phyloP scores from a whole-genome alignment of 2,113 vertebrate species.

The Thalassoma bifasciatum region DNA sequence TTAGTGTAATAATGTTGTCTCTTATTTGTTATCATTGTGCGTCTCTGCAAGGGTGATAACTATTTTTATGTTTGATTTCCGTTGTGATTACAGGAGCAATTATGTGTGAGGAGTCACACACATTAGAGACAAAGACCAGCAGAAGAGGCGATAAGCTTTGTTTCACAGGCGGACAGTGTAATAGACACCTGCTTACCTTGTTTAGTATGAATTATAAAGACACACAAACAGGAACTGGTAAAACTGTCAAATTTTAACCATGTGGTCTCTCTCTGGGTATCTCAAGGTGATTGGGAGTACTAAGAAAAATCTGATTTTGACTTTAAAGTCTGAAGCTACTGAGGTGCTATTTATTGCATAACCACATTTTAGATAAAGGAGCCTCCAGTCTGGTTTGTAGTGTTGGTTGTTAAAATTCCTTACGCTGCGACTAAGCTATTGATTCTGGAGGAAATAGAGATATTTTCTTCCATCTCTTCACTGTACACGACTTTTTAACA shows the following conservation, averaged over 20 bases:
- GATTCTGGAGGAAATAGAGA: not conserved
- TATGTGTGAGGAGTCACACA: constrained; percentile 12
- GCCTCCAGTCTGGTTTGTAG: constrained; percentile 24
- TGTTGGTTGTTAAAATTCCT: constrained; percentile 4
- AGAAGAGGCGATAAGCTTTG: not conserved
- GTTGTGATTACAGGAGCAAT: constrained; percentile 46
- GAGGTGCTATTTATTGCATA: constrained; percentile 36
- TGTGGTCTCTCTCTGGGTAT: constrained; percentile 16
- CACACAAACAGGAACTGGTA: constrained; percentile 5
- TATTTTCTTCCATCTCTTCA: constrained; percentile 13
- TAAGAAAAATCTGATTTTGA: constrained; percentile 45
- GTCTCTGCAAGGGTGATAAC: constrained; percentile 28
- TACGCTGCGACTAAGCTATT: constrained; percentile 14
- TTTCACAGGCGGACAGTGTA: constrained; percentile 11
- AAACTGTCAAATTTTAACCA: constrained; percentile 7
- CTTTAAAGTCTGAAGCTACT: constrained; percentile 42
- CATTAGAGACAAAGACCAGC: constrained; percentile 20
- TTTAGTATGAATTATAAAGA: constrained; percentile 23
- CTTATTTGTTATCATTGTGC: constrained; percentile 38
- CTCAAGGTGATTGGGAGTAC: constrained; percentile 6
- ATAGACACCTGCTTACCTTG: constrained; percentile 35
- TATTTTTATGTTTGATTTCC: constrained; percentile 36
- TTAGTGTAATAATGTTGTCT: constrained; percentile 39
- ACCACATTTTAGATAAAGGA: constrained; percentile 25
- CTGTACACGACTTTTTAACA: constrained; percentile 37